Evolutionary conservation across 2,888 invertebrate genomes (phyloP), one percentile per base, ranked within the genome.

Genomic region (Leptopilina myrica): DNA sequence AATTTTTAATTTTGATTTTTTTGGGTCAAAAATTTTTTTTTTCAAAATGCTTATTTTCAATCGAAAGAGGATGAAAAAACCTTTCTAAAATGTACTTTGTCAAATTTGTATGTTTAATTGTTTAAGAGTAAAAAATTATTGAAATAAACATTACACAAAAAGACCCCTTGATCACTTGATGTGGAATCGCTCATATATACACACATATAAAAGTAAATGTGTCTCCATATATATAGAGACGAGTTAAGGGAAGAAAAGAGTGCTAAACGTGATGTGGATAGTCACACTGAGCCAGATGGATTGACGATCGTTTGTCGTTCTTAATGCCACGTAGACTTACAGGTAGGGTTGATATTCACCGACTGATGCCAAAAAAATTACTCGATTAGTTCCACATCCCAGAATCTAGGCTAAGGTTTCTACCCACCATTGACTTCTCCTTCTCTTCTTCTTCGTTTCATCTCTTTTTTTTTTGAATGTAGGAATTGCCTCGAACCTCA

Each of bases 241-340:
- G 59, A 53, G n/a, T 59, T 66, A 69, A 43, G 76, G 81, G 43
- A 64, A 40, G 46, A 76, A 80, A 78, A 65, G 69, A 62, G 66
- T 40, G 20, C 20, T 78, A 79, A 79, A 78, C 79, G 78, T 80
- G 84, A 80, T 82, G 83, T 81, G 85, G 78, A 86, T 49, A 49
- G 85, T 87, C 85, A 83, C 86, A 87, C 87, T 90, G 91, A 91
- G 91, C 91, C 89, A 91, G 91, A 91, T 90, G 89, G 90, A 91
- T 91, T 88, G 91, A 85, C 88, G 88, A 91, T 91, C 91, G 90
- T 91, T 91, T 91, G 89, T 91, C 91, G 91, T 91, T 90, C 91
- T 91, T 91, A 91, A 89, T 88, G 89, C 89, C 87, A 81, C 79
- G 86, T 85, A 88, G 87, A 86, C 87, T 89, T 87, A 87, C 87